phyloP scores from a whole-genome alignment of 2,797 vertebrate genomes.

The Myiothlypis coronata region DNA sequence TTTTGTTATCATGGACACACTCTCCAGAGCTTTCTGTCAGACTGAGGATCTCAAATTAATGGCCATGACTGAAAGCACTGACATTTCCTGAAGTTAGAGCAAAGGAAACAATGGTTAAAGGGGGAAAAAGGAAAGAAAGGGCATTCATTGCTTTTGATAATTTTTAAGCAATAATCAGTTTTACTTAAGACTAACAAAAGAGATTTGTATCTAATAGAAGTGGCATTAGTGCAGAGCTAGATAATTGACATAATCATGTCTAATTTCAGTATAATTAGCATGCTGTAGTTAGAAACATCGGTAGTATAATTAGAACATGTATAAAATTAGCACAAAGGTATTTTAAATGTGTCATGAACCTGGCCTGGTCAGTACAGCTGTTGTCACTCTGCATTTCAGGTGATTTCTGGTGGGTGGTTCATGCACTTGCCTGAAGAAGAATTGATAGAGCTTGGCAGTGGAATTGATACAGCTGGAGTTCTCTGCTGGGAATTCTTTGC shows the following conservation, averaged over 20 bases:
- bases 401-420: not conserved
- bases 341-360: not conserved
- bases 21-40: not conserved
- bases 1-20: not conserved
- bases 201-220: not conserved
- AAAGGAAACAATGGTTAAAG: not conserved
- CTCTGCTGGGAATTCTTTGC: not conserved
- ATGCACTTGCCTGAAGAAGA: not conserved
- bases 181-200: not conserved
- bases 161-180: not conserved
- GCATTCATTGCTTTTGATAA: not conserved
- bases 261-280: conserved; percentile 28
- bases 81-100: not conserved
- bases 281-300: not conserved
- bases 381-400: not conserved
- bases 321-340: not conserved
- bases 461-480: not conserved
- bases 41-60: not conserved
- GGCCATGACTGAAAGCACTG: not conserved
- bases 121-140: not conserved
- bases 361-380: not conserved
- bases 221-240: not conserved
- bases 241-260: not conserved
- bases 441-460: not conserved
- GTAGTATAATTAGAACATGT: not conserved